Conservation (phyloP, 2,888 invertebrate species). For the Drosophila barbarae region DNA sequence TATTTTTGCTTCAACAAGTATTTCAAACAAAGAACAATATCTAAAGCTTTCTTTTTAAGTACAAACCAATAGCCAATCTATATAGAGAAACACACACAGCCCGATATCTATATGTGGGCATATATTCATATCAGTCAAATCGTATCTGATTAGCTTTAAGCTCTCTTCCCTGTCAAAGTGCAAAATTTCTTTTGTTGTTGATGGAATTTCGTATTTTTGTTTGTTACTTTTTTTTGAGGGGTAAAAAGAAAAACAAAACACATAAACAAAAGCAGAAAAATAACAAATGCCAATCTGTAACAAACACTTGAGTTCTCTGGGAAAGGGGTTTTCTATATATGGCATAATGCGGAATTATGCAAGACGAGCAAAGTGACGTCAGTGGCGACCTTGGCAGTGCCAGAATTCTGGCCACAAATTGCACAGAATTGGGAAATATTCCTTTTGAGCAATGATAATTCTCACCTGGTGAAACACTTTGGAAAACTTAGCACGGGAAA, state of each 20-base stretch:
- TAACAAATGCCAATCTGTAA: constrained; percentile 20
- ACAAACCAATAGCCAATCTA: constrained; percentile 33
- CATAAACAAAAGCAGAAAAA: constrained; percentile 9
- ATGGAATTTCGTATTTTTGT: constrained; percentile 34
- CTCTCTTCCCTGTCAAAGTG: constrained; percentile 46
- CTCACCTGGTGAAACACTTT: constrained; percentile 21
- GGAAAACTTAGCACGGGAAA: constrained; percentile 5
- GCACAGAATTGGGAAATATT: constrained; percentile 5
- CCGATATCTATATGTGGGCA: constrained; percentile 18
- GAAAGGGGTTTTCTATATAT: constrained; percentile 16
- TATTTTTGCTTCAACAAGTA: constrained; percentile 5
- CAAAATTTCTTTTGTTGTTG: constrained; percentile 48
- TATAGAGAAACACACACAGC: constrained; percentile 10
- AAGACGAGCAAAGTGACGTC: constrained; percentile 62
- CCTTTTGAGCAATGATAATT: background rate
- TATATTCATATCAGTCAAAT: constrained; percentile 36
- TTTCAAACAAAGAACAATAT: constrained; percentile 37
- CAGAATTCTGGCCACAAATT: constrained; percentile 36
- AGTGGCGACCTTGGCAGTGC: constrained; percentile 53
- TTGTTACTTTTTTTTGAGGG: constrained; percentile 17
- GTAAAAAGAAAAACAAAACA: constrained; percentile 4
- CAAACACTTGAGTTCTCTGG: constrained; percentile 13
- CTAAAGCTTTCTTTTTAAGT: constrained; percentile 31
- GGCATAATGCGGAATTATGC: constrained; percentile 54
- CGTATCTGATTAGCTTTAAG: constrained; percentile 62